Evolutionary conservation across 2,888 invertebrate species (phyloP).

Genomic region (Thereva nobilitata): DNA sequence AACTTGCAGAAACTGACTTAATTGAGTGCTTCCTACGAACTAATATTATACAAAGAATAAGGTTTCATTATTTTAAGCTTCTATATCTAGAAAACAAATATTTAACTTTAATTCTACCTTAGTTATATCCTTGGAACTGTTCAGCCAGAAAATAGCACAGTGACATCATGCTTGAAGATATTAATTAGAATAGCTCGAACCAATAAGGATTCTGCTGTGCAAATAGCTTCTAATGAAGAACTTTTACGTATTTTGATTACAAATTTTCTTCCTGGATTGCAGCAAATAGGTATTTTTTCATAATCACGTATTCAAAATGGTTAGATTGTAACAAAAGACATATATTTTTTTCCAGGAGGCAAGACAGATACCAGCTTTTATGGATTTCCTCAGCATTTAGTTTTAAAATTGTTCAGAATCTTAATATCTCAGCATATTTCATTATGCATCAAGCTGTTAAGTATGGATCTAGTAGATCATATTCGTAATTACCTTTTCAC

Average conservation of each 20-base stretch:
- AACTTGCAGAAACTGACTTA: slow-evolving; percentile 82
- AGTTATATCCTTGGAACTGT: slow-evolving; percentile 76
- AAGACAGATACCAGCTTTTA: slow-evolving; percentile 53
- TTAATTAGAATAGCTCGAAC: slow-evolving; percentile 79
- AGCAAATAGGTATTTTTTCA: slow-evolving; percentile 46
- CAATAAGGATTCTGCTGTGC: slow-evolving; percentile 68
- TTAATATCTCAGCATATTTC: slow-evolving; percentile 64
- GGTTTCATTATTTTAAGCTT: slow-evolving; percentile 53
- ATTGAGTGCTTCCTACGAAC: slow-evolving; percentile 73
- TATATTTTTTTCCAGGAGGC: slow-evolving; percentile 35
- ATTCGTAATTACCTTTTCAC: slow-evolving; percentile 52
- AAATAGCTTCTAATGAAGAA: slow-evolving; percentile 66
- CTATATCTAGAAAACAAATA: neutral
- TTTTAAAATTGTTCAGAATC: slow-evolving; percentile 74
- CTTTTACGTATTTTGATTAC: slow-evolving; percentile 66
- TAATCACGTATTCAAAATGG: slow-evolving; percentile 1
- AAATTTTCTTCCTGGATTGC: slow-evolving; percentile 60
- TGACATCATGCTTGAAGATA: slow-evolving; percentile 76
- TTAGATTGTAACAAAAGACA: slow-evolving; percentile 46
- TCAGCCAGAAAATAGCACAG: slow-evolving; percentile 71
- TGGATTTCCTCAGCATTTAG: slow-evolving; percentile 70
- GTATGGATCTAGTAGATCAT: slow-evolving; percentile 48
- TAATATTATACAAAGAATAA: slow-evolving; percentile 74
- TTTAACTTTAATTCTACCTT: slow-evolving; percentile 44
- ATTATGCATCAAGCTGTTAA: slow-evolving; percentile 49